Evolutionary conservation across 2,888 invertebrate genomes (phyloP), one percentile per base, ranked within the genome.

Genomic region (Melieria crassipennis): DNA sequence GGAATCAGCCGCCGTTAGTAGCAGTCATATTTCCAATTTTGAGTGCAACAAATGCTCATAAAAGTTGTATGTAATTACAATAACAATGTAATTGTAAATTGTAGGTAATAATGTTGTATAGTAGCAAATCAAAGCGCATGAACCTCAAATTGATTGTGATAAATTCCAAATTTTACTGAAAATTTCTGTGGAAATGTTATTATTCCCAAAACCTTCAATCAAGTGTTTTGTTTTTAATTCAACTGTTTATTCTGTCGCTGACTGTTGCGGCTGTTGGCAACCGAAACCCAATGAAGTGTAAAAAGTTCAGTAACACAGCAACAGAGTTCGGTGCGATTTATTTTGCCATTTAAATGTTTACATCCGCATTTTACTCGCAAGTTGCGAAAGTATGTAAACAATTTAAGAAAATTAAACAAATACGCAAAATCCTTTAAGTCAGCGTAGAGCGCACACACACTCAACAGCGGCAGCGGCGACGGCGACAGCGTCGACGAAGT

Each of bases 301-400:
- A 52, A 7, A 52, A n/a, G 13, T 13, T 5, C 52, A 52, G 52
- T 7, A 11, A 52, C 5, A 52, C n/a, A 52, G 52, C 11, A 52
- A 52, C 52, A 13, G 52, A 52, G 13, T 52, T 52, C 13, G 13
- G 13, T 52, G 13, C 52, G 13, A 52, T 52, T 9, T 52, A 52
- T 52, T 52, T 52, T 52, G 52, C 52, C 52, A 52, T 52, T 52
- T 52, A 52, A 52, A 52, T 52, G 52, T 52, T 52, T 52, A 52
- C 52, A 52, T 52, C 52, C 52, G 52, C 52, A 52, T 52, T 61
- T 61, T 30, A 30, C 30, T 30, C 30, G 30, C 42, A n/a, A 10
- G 42, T 61, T 61, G 43, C 42, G 10, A 45, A 45, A 61, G n/a
- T 7, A 61, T 11, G 61, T 45, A 43, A 61, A 42, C 11, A 45